phyloP scores from a whole-genome alignment of 2,888 invertebrate species.

The Papilio gigon region DNA sequence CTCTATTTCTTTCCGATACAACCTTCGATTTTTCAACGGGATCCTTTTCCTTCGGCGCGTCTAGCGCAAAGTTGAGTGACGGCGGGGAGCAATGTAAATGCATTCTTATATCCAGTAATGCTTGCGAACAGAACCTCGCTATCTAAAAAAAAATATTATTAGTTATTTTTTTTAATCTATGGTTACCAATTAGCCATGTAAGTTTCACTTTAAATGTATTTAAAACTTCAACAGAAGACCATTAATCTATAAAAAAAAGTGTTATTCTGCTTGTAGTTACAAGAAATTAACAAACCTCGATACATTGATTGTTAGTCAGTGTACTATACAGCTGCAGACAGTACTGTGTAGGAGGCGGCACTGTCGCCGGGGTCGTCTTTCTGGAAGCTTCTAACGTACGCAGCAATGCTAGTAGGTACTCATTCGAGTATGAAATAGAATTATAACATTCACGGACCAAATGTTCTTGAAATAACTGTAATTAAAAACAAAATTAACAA shows the following conservation, averaged over 20 bases:
- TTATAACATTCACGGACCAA: slow-evolving; percentile 65
- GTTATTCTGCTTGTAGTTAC: neutral
- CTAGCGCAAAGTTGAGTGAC: slow-evolving; percentile 63
- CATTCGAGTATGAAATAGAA: slow-evolving; percentile 44
- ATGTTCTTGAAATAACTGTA: slow-evolving; percentile 66
- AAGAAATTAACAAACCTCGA: slow-evolving; percentile 55
- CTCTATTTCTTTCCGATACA: slow-evolving; percentile 65
- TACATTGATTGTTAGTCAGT: slow-evolving; percentile 49
- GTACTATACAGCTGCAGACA: slow-evolving; percentile 67
- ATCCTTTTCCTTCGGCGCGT: slow-evolving; percentile 49
- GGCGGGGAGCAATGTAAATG: slow-evolving; percentile 73
- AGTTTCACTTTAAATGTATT: too few species aligned
- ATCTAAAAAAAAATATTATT: slow-evolving; percentile 56
- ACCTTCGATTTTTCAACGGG: slow-evolving; percentile 54
- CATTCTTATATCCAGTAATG: slow-evolving; percentile 68
- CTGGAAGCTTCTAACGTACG: slow-evolving; percentile 62
- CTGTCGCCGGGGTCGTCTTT: slow-evolving; percentile 51
- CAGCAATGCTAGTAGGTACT: slow-evolving; percentile 51
- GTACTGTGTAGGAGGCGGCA: slow-evolving; percentile 70
- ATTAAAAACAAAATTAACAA: slow-evolving; percentile 22
- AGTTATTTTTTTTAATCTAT: neutral
- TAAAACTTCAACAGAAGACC: too few species aligned
- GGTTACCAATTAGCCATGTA: neutral
- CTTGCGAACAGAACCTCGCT: slow-evolving; percentile 66
- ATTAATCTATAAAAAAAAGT: too few species aligned